Evolutionary conservation across 2,797 vertebrate genomes (phyloP), one percentile per base, ranked within the genome.

Genomic region (Aldrovandia affinis): DNA sequence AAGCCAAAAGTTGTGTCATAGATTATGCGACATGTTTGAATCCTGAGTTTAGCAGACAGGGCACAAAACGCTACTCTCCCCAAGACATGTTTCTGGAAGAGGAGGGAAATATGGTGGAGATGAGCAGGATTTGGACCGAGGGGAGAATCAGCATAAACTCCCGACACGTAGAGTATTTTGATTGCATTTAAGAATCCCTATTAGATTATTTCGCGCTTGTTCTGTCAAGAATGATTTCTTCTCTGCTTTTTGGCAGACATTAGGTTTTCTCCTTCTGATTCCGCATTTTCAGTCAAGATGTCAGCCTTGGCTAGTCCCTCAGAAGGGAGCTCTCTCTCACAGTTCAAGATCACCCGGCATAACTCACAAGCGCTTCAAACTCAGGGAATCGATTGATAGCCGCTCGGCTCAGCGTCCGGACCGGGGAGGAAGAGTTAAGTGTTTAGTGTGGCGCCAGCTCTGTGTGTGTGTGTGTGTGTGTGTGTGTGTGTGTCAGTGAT

Each of bases 21-120:
- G 84, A 85, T 85, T 63, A 85, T 77, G 61, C 83, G 12, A n/a
- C 3, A 20, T 30, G n/a, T 28, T 42, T 55, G 47, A 42, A 65
- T 25, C 7, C 50, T 52, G 28, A 50, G 20, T 36, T 55, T n/a
- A 81, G 30, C 52, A 81, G 55, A 61, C 52, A 22, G 55, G 55
- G 18, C 79, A 85, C 77, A 39, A 39, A 39, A 73, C 3, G 4
- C 33, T 18, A 39, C 18, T 77, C 73, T 77, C 42, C 3, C 39
- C 73, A 44, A 20, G 73, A 42, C n/a, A 10, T 47, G 6, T 44
- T 2, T 44, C 22, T 47, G 73, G 73, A 77, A 44, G 42, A 44
- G 42, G 42, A 25, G 4, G 6, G 39, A 25, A 22, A 7, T 42
- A 18, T 39, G 18, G 36, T 15, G 73, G 22, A 42, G 12, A 20